Evolutionary conservation across 2,113 vertebrate species (phyloP).

Genomic region (Cyanoliseus patagonus): DNA sequence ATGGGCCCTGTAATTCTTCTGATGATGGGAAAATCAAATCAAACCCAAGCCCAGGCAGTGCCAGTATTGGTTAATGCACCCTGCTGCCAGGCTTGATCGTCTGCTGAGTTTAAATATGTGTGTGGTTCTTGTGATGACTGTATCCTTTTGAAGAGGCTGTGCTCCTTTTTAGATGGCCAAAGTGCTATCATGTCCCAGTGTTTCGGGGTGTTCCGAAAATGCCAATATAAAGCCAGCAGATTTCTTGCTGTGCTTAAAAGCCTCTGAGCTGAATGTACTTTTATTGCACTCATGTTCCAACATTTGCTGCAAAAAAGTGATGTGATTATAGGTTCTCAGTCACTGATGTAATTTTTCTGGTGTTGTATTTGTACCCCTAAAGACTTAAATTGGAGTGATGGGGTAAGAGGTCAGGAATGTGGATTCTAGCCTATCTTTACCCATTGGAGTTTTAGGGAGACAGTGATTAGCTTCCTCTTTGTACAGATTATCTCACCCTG

Average conservation of each 20-base stretch:
- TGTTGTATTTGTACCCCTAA: background rate
- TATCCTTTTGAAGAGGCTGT: conserved; percentile 11
- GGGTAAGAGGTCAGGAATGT: background rate
- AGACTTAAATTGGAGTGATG: background rate
- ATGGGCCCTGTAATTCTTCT: background rate
- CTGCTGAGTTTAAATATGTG: background rate
- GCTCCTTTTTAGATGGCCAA: conserved; percentile 29
- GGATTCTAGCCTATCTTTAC: background rate
- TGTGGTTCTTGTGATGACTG: background rate
- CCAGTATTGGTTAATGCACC: conserved; percentile 31
- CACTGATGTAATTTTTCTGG: background rate
- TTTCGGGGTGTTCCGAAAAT: conserved; percentile 25
- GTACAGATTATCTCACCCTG: background rate
- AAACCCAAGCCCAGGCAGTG: background rate
- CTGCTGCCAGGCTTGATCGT: conserved; percentile 18
- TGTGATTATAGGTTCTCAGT: background rate
- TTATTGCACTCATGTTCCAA: background rate
- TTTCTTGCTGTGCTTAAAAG: conserved; percentile 33
- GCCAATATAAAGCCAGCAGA: background rate
- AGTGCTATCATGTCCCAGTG: background rate
- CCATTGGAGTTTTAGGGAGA: background rate
- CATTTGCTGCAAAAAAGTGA: background rate
- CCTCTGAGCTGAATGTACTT: background rate
- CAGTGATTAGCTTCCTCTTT: background rate
- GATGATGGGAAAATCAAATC: conserved; percentile 35